Evolutionary conservation across 37 sponge, comb jelly and placozoan genomes (phyloP), one percentile per base, ranked within the genome.

Genomic region (Tethya wilhelma): DNA sequence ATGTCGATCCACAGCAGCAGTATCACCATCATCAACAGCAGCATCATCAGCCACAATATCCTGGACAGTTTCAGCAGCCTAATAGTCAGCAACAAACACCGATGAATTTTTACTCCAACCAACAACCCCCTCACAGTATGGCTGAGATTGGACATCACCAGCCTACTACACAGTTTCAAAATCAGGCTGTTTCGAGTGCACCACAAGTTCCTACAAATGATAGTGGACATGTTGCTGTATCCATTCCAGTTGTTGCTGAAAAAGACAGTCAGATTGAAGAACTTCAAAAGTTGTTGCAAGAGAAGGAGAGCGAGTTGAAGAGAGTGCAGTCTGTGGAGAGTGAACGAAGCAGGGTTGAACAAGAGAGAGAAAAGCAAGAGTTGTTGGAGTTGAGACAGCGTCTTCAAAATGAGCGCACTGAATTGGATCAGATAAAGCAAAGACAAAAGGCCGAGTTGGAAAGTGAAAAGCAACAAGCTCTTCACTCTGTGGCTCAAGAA

Each of bases 361-460:
- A 60, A 2, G 65, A 77, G 56, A n/a, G 46, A 25, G 56, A 65
- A 56, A 57, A 78, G 38, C 32, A 41, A 53, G 65, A 62, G 53
- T 32, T 38, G 37, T 41, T 40, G 31, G 8, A 41, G 40, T 60
- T 43, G 2, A 38, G 41, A 60, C 31, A 73, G 63, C 38, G 44
- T 55, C 39, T 67, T 3, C 60, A 66, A 53, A 28, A 59, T 4
- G 46, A 74, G 64, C n/a, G 38, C 53, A 28, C 30, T 14, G 31
- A 60, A 49, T 42, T 58, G 23, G 53, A 68, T 20, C 28, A 88
- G 26, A 42, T 22, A 57, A 76, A 71, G 69, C 31, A 17, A 39
- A 40, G 49, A 17, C 74, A 74, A 26, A 60, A 69, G 58, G 42
- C 33, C 28, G 49, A 73, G 77, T 2, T 32, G 22, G 49, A 43